phyloP scores from a whole-genome alignment of 2,888 invertebrate species.

The Drosophila peninsularis region DNA sequence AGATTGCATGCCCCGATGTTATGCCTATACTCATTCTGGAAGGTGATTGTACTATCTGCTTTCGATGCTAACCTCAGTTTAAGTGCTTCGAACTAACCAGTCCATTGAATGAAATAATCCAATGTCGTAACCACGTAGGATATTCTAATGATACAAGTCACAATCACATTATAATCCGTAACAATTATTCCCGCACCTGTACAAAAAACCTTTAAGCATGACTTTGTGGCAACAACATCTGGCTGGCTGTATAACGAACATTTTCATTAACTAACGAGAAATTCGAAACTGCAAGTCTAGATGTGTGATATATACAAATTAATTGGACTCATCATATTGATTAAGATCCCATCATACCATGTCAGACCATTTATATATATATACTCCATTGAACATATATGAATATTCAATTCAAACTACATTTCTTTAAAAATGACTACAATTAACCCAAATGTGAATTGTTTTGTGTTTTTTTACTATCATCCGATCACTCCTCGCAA shows the following conservation, averaged over 20 bases:
- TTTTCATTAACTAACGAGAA: slow-evolving; percentile 17
- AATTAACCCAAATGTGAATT: slow-evolving; percentile 46
- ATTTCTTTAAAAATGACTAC: neutral
- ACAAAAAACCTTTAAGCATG: slow-evolving; percentile 54
- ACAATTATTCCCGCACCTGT: slow-evolving; percentile 50
- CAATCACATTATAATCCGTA: neutral
- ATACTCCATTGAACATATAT: neutral
- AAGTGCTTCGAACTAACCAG: slow-evolving; percentile 45
- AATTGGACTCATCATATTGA: neutral
- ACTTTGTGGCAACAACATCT: slow-evolving; percentile 44
- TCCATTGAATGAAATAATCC: slow-evolving; percentile 9
- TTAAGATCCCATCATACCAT: neutral
- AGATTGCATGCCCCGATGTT: slow-evolving; percentile 87
- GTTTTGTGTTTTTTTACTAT: slow-evolving; percentile 40
- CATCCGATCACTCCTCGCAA: slow-evolving; percentile 34
- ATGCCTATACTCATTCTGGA: slow-evolving; percentile 92
- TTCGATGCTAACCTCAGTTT: slow-evolving; percentile 34
- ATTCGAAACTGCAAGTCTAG: neutral
- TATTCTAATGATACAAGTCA: slow-evolving; percentile 5
- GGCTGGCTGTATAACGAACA: slow-evolving; percentile 28
- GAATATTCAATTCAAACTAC: neutral
- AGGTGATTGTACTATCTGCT: slow-evolving; percentile 87
- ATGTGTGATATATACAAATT: neutral
- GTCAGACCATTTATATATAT: neutral
- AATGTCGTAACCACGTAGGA: slow-evolving; percentile 18